These are phyloP conservation scores for Zootoca vivipara DNA, from an alignment of 2,113 vertebrate species.

Conservation along the genomic window DNA sequence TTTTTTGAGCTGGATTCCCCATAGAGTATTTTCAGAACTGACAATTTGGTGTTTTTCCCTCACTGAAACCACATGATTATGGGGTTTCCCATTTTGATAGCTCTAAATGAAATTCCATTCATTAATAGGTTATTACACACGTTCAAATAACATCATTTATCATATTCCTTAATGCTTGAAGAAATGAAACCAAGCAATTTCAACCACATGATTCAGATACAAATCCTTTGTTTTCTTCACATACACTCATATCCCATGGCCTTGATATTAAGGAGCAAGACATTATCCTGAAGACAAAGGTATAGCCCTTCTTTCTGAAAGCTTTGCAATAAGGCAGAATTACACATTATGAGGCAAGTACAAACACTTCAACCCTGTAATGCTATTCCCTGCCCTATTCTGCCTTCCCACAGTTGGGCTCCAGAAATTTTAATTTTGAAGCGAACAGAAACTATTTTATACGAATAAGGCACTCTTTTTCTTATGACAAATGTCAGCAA, in stretches of 20 bases:
- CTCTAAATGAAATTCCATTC: neutral
- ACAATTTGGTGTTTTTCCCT: accelerated
- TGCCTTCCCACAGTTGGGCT: neutral
- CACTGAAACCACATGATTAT: neutral
- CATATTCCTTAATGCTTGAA: neutral
- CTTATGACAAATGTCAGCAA: neutral
- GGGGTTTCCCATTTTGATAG: neutral
- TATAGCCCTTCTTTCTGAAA: neutral
- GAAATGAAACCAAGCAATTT: neutral
- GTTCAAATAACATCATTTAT: slow-evolving; percentile 6
- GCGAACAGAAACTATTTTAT: neutral
- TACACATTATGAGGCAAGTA: neutral
- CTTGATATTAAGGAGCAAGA: neutral
- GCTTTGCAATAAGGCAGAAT: neutral
- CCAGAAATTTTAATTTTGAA: neutral
- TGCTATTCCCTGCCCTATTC: neutral
- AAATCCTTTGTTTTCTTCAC: neutral
- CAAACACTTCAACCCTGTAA: neutral
- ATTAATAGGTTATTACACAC: accelerated
- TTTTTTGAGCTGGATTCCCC: slow-evolving; percentile 8
- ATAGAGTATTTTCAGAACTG: slow-evolving; percentile 42
- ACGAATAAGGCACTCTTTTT: neutral
- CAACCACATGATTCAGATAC: neutral
- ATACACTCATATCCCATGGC: neutral
- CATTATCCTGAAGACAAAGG: neutral